Evolutionary conservation across 2,888 invertebrate species (phyloP).

Genomic region (Teinopalpus imperialis): DNA sequence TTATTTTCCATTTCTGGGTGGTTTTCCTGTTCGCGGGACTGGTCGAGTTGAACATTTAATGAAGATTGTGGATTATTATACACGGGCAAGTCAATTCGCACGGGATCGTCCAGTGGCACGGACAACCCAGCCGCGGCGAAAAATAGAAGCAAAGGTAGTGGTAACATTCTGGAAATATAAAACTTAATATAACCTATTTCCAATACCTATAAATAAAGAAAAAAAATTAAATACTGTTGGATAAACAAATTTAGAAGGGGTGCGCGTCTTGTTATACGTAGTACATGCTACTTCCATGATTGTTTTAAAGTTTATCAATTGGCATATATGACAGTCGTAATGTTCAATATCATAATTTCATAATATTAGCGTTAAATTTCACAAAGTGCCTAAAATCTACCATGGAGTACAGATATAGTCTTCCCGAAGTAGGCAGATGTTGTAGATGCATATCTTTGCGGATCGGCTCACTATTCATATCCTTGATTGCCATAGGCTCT

Average conservation of each 20-base stretch:
- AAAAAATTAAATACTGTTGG: too few species aligned
- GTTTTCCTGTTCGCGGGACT: conserved; percentile 49
- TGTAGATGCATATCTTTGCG: conserved; percentile 30
- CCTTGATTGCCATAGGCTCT: conserved; percentile 39
- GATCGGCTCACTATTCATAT: conserved; percentile 43
- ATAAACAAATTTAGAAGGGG: too few species aligned
- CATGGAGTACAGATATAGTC: conserved; percentile 37
- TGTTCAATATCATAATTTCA: too few species aligned
- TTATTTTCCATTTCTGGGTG: conserved; percentile 45
- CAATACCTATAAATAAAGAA: too few species aligned
- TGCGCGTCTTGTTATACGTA: too few species aligned
- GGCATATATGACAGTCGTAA: too few species aligned
- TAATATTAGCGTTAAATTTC: too few species aligned
- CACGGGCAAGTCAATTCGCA: conserved; percentile 66
- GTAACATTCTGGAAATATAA: conserved; percentile 53
- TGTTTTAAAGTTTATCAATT: too few species aligned
- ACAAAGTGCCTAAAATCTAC: neutral
- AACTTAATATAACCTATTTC: too few species aligned
- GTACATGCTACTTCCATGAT: too few species aligned
- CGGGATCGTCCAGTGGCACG: conserved; percentile 60
- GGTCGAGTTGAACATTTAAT: conserved; percentile 35
- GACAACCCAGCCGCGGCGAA: conserved; percentile 40
- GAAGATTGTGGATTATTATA: conserved; percentile 51
- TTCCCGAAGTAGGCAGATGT: conserved; percentile 38
- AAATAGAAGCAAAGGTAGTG: conserved; percentile 32